A percentile compares a stretch with the other conserved stretches of the same genome.
phyloP scores from a whole-genome alignment of 2,888 invertebrate genomes.

The Leucophenga montana region DNA sequence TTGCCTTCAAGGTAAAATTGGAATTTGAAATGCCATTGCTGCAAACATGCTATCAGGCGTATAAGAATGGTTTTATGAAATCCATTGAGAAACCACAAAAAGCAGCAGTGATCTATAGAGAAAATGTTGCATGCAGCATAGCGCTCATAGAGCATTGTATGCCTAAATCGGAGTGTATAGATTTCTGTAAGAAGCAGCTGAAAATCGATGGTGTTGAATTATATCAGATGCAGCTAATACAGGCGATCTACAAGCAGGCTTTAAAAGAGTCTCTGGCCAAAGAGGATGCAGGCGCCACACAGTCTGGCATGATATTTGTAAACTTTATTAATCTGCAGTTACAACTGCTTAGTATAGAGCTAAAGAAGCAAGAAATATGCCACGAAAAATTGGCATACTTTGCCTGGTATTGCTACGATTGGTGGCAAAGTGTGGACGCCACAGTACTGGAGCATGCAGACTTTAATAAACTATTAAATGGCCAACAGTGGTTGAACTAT shows the following conservation, averaged over 20 bases:
- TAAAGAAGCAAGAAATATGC: slow-evolving; percentile 74
- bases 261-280: slow-evolving; percentile 63
- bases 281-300: slow-evolving; percentile 42
- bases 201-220: slow-evolving; percentile 78
- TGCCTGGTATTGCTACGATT: slow-evolving; percentile 69
- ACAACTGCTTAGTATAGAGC: slow-evolving; percentile 73
- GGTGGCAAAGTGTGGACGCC: slow-evolving; percentile 44
- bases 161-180: slow-evolving; percentile 76
- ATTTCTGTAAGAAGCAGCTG: slow-evolving; percentile 76
- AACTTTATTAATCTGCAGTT: slow-evolving; percentile 75
- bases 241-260: slow-evolving; percentile 76
- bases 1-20: slow-evolving; percentile 67
- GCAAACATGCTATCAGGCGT: slow-evolving; percentile 76
- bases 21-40: slow-evolving; percentile 73
- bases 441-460: slow-evolving; percentile 35
- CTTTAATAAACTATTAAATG: slow-evolving; percentile 68
- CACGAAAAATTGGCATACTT: slow-evolving; percentile 71
- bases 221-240: slow-evolving; percentile 76
- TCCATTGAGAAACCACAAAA: slow-evolving; percentile 81
- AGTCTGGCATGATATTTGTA: slow-evolving; percentile 74
- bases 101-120: slow-evolving; percentile 78
- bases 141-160: slow-evolving; percentile 78
- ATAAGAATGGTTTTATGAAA: slow-evolving; percentile 78
- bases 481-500: slow-evolving; percentile 76
- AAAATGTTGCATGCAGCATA: slow-evolving; percentile 76